phyloP scores from a whole-genome alignment of 2,113 vertebrate species.

The Epinephelus fuscoguttatus region DNA sequence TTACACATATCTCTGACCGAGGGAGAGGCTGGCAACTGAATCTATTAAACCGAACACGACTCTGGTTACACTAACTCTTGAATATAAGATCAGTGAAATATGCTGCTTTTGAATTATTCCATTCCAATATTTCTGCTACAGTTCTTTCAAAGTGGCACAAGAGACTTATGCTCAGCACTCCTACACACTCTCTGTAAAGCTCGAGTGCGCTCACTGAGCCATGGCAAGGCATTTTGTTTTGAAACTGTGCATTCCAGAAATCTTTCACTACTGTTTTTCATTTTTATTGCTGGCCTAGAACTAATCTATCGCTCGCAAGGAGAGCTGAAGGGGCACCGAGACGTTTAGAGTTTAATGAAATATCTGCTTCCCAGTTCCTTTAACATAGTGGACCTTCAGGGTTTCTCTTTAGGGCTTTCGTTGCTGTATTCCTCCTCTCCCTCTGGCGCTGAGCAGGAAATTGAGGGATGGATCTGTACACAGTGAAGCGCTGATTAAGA shows the following conservation, averaged over 20 bases:
- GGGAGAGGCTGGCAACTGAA: neutral
- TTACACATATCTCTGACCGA: neutral
- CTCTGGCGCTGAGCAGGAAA: slow-evolving; percentile 63
- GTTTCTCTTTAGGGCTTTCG: slow-evolving; percentile 34
- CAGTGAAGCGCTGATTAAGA: slow-evolving; percentile 51
- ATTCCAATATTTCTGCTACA: slow-evolving; percentile 4
- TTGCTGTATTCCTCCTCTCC: slow-evolving; percentile 19
- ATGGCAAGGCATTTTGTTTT: slow-evolving; percentile 27
- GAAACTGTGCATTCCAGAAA: slow-evolving; percentile 20
- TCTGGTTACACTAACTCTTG: neutral
- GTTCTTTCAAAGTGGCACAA: slow-evolving; percentile 30
- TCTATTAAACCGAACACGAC: neutral
- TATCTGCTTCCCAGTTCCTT: slow-evolving; percentile 41
- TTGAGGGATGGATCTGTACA: slow-evolving; percentile 48
- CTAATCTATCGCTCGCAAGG: slow-evolving; percentile 30
- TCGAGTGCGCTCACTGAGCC: neutral
- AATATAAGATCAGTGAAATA: slow-evolving; percentile 29
- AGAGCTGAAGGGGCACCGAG: neutral
- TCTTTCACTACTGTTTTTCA: slow-evolving; percentile 24
- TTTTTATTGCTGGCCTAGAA: slow-evolving; percentile 33
- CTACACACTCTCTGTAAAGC: neutral
- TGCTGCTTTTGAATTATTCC: slow-evolving; percentile 25
- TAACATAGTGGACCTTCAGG: slow-evolving; percentile 20
- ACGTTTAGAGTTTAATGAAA: slow-evolving; percentile 45
- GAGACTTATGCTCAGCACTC: slow-evolving; percentile 35